Base-by-base conservation (phyloP, 2,888 invertebrate genomes). In the Spodoptera picta region DNA sequence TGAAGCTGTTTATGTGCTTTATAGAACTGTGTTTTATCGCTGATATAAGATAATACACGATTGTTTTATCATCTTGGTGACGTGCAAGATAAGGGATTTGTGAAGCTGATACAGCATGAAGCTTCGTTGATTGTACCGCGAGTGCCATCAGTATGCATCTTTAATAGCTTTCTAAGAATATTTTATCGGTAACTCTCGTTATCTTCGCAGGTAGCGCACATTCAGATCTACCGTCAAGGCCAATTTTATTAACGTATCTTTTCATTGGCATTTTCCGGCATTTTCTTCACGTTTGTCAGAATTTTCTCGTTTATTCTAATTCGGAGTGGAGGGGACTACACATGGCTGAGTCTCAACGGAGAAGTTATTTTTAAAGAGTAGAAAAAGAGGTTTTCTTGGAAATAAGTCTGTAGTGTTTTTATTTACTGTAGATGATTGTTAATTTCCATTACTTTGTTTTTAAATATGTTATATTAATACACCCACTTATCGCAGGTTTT, bases 21-120 rank as follows among this genome's bases (percentile, higher is more conserved):
- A 75, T 75, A 76, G 82, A 81, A 81, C 74, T 72, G 57, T 69
- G 67, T 79, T 76, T 84, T 85, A 87, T 88, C 86, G 68, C 52
- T 48, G 60, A 77, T 75, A 58, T 65, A 75, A 86, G 91, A 91
- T 91, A 87, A 74, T 83, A 83, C 90, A 90, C 89, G 88, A 82
- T 80, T 81, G 79, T 82, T 79, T 85, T 85, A 87, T 87, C 86
- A 51, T 58, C 56, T 53, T 51, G 55, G 54, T 82, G 77, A 83
- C 84, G 84, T 83, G 83, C 81, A 62, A 52, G 79, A 82, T 77
- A 79, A 63, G 41, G 50, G 46, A 60, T 69, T 53, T 14, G 51
- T 63, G 60, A 51, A 63, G 43, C 63, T 59, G 72, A 75, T 74
- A 76, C 62, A 79, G 74, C 79, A 77, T 80, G 77, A 74, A 69